Evolutionary conservation across 1,140 invertebrate species (phyloP), one percentile per base, ranked within the genome.

Genomic region (Chironomus striatipennis): DNA sequence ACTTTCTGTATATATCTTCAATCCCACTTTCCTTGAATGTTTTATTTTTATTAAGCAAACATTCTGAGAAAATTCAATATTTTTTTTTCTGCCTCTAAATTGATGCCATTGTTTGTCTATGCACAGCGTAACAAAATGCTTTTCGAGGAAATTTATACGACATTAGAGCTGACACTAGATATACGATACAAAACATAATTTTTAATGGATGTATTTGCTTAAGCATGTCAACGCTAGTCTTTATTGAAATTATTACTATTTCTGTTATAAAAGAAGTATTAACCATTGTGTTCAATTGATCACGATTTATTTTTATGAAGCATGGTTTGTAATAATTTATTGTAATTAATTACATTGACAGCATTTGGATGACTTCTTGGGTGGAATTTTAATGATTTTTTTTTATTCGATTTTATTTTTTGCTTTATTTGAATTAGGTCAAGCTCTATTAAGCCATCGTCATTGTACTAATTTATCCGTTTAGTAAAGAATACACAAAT

Each of bases 201-300:
- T 34, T 5, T 34, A 34, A 34, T 34, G 24, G 24, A 34, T 34
- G 24, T 34, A 34, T 34, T 34, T 34, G 24, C 24, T 34, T 34
- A 34, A 34, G 43, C 43, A 15, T 47, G 43, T 47, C 43, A 47
- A 3, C 43, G 43, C 15, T 4, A 47, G 15, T 47, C 43, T 47
- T 47, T 47, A 47, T 9, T 47, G 15, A 47, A 10, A 47, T 3
- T 10, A 8, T n/a, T n/a, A n/a, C n/a, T n/a, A n/a, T n/a, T n/a
- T n/a, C n/a, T n/a, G 7, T 10, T 47, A 10, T 15, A 47, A 47
- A 9, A 15, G 15, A 15, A 47, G 43, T 2, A 47, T 47, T 47
- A 9, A 47, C 64, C 64, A 67, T 67, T 67, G 64, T 67, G 64
- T 67, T 67, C 64, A 20, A 67, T 20, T 18, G n/a, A 67, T 67